Conservation (phyloP, 2,888 invertebrate genomes). For the Cheilosia soror region DNA sequence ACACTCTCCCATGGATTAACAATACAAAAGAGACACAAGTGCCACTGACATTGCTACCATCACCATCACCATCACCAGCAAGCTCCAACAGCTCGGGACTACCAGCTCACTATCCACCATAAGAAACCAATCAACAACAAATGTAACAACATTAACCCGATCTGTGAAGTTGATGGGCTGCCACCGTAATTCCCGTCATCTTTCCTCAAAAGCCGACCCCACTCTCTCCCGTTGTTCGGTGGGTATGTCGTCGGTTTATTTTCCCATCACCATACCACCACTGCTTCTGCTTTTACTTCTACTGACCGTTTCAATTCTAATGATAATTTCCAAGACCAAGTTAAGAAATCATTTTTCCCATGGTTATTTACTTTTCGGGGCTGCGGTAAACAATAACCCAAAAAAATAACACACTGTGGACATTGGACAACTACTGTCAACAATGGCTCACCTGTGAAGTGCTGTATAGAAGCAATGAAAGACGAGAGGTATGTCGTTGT, state of each 20-base stretch:
- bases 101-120: constrained; percentile 40
- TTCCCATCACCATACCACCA: constrained; percentile 37
- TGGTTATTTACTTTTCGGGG: constrained; percentile 73
- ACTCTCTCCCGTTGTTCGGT: constrained; percentile 22
- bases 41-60: constrained; percentile 38
- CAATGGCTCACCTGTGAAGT: constrained; percentile 74
- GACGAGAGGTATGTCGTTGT: constrained; percentile 1
- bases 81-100: constrained; percentile 22
- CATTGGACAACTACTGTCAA: constrained; percentile 75
- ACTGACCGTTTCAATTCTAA: constrained; percentile 73
- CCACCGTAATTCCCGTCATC: constrained; percentile 69
- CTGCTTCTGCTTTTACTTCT: constrained; percentile 28
- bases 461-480: constrained; percentile 28
- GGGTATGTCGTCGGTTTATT: constrained; percentile 21
- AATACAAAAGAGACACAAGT: constrained; percentile 58
- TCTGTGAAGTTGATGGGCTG: constrained; percentile 71
- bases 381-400: constrained; percentile 72
- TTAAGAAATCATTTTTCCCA: constrained; percentile 70
- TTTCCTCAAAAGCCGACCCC: constrained; percentile 47
- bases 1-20: constrained; percentile 74
- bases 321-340: constrained; percentile 72
- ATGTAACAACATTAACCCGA: constrained; percentile 74
- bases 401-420: constrained; percentile 68
- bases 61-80: constrained; percentile 6
- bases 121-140: constrained; percentile 75